A percentile compares a stretch with the other conserved stretches of the same genome.
phyloP scores from a whole-genome alignment of 1,140 invertebrate species.

The Nasonia giraulti region DNA sequence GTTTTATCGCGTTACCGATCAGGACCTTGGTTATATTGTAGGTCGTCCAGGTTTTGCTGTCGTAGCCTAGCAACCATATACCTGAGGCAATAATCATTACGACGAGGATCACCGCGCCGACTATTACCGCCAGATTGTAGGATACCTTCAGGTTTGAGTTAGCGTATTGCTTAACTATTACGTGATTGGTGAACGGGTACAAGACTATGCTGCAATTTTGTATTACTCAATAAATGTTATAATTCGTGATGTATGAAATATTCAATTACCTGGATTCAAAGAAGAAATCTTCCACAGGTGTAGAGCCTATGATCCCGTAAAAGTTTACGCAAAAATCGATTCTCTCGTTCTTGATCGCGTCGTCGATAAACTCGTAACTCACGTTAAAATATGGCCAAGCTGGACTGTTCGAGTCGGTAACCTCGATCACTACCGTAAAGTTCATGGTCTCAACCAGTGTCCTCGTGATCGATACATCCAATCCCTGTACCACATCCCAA shows the following conservation, averaged over 20 bases:
- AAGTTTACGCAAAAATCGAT: slow-evolving; percentile 36
- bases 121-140: slow-evolving; percentile 1
- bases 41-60: slow-evolving; percentile 23
- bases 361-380: neutral
- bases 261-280: slow-evolving; percentile 13
- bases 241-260: neutral
- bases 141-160: slow-evolving; percentile 9
- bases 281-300: neutral
- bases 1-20: neutral
- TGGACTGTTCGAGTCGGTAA: neutral
- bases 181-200: slow-evolving; percentile 14
- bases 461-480: slow-evolving; percentile 19
- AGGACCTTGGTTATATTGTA: slow-evolving; percentile 28
- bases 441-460: slow-evolving; percentile 19
- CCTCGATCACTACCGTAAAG: neutral
- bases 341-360: neutral
- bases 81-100: neutral
- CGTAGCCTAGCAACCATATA: neutral
- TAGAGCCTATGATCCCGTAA: slow-evolving; percentile 25
- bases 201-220: slow-evolving; percentile 2
- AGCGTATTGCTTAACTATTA: slow-evolving; percentile 26
- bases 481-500: slow-evolving; percentile 12
- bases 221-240: neutral
- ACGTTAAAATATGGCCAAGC: slow-evolving; percentile 13
- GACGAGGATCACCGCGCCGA: neutral